Base-by-base conservation (phyloP, 2,113 vertebrate species). In the Oncorhynchus clarkii region DNA sequence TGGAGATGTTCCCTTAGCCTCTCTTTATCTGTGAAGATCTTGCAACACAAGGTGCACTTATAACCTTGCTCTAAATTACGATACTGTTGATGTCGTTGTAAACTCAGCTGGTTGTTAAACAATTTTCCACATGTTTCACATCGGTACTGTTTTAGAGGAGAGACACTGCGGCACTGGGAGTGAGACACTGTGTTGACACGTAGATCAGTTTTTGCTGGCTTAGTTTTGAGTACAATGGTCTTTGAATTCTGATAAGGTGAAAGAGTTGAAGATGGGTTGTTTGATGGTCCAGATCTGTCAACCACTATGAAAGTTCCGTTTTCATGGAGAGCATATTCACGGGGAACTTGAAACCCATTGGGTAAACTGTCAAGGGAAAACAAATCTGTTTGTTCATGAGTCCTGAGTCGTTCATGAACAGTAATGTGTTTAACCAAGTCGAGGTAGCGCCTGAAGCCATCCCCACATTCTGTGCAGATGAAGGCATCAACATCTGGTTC, bases 391-490 rank as follows among this genome's bases (percentile, higher is more conserved):
- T 90, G 88, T 79, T 91, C 92, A 85, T 94, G 93, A 82, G 84
- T 91, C 92, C 85, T 94, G 93, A 83, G 84, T 77, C 91, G 88
- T 80, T 91, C 92, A 85, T 94, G 93, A 83, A 84, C 80, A 39
- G 87, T 70, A 92, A 93, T 93, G 78, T 94, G 93, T 34, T 77
- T 77, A 60, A 94, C 80, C 45, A 94, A 82, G 79, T 85, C 89
- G 4, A 85, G 68, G 76, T 94, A 94, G 70, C 90, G 90, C 70
- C 78, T 84, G 82, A 94, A 94, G 14, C 92, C 93, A 86, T 93
- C 93, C 5, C 93, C 93, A 82, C 93, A 94, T 80, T 93, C 93
- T 5, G 93, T 91, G 72, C 93, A 94, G 80, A 94, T 94, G 77
- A 93, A 94, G 45, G 89, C 89, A 86, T 90, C 89, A 59, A 80